Evolutionary conservation across 2,888 invertebrate species (phyloP).

Genomic region (Dorcus hopei): DNA sequence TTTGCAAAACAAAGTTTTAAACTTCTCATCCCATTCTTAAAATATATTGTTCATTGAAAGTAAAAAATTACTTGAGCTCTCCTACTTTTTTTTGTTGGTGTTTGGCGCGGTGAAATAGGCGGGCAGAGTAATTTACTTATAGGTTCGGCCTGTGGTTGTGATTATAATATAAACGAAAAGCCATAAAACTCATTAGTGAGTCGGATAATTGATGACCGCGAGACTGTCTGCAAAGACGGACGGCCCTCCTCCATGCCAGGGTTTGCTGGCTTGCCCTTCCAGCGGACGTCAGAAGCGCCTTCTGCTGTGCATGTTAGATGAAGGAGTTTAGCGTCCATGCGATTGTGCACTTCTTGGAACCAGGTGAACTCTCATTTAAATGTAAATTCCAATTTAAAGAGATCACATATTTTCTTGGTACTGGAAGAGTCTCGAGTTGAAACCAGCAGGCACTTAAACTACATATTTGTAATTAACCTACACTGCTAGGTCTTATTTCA

Average conservation of each 20-base stretch:
- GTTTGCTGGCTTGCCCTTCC: slow-evolving; percentile 14
- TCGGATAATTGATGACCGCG: slow-evolving; percentile 38
- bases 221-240: slow-evolving; percentile 28
- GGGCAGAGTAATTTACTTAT: slow-evolving; percentile 25
- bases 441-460: too few species aligned
- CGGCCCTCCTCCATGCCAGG: slow-evolving; percentile 27
- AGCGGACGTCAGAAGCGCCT: neutral
- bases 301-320: neutral
- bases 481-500: too few species aligned
- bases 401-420: too few species aligned
- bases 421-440: too few species aligned
- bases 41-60: too few species aligned
- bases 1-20: too few species aligned
- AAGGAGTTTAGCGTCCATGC: neutral
- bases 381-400: too few species aligned
- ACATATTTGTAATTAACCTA: too few species aligned
- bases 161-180: slow-evolving; percentile 38
- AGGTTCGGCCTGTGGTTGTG: slow-evolving; percentile 25
- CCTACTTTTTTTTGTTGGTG: neutral
- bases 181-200: slow-evolving; percentile 42
- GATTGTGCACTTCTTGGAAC: neutral
- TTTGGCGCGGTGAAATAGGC: slow-evolving; percentile 21
- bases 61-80: too few species aligned
- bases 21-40: too few species aligned
- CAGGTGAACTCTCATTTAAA: too few species aligned